A percentile compares a stretch with the other conserved stretches of the same genome.
These are phyloP conservation scores for Bombus sibiricus DNA, from an alignment of 1,140 invertebrate genomes.

Conservation along the genomic window DNA sequence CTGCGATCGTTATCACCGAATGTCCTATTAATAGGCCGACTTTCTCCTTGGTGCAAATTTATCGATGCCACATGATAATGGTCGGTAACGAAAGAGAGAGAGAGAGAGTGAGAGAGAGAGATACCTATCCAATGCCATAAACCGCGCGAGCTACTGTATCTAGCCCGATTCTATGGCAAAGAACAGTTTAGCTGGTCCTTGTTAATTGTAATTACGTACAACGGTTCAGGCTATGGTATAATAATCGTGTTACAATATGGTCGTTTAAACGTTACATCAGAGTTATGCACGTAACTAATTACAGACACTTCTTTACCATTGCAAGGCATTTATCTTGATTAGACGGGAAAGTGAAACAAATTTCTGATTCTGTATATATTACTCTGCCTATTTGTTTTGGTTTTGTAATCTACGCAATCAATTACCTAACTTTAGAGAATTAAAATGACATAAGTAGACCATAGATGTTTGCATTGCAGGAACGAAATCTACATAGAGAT, in stretches of 20 bases:
- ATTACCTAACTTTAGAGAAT: neutral
- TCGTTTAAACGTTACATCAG: neutral
- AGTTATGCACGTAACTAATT: neutral
- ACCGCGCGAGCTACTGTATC: neutral
- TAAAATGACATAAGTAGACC: neutral
- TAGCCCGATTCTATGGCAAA: neutral
- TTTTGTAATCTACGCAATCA: neutral
- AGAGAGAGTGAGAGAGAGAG: neutral
- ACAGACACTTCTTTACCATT: neutral
- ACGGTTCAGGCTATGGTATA: neutral
- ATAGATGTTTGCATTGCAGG: neutral
- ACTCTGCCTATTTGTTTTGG: neutral
- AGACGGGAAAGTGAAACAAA: neutral
- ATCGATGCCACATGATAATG: conserved; percentile 59
- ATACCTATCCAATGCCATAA: conserved; percentile 1
- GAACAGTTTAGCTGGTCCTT: neutral
- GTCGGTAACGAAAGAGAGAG: neutral
- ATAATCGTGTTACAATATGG: neutral
- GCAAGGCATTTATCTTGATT: neutral
- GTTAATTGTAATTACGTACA: conserved; percentile 23
- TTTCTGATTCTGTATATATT: neutral
- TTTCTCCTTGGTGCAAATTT: conserved; percentile 63
- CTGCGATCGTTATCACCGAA: conserved; percentile 56
- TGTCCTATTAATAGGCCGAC: conserved; percentile 68
- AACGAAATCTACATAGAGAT: neutral